Conservation (phyloP, 1,140 invertebrate genomes). For the Caenorhabditis brenneri region DNA sequence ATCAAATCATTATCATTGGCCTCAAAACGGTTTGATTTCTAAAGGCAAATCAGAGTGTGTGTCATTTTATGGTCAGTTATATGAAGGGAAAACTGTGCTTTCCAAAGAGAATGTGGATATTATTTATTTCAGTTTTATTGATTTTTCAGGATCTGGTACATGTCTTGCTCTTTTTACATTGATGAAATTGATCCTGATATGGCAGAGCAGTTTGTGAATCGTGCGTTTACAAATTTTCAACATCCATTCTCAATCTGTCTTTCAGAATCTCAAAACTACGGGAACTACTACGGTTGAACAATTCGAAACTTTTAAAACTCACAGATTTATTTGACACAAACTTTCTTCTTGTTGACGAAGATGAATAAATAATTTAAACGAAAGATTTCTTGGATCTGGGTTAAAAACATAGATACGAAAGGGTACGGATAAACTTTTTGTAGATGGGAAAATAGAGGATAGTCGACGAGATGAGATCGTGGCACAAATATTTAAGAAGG, state of each 20-base stretch:
- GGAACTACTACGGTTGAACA: constrained; percentile 8
- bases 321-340: constrained; percentile 13
- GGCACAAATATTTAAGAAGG: constrained; percentile 33
- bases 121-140: neutral
- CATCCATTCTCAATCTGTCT: neutral
- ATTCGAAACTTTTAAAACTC: no score
- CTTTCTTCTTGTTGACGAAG: neutral
- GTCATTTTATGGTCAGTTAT: no score
- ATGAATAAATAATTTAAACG: constrained; percentile 1
- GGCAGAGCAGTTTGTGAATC: neutral
- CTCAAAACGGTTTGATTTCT: neutral
- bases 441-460: neutral
- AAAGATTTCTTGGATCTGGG: neutral
- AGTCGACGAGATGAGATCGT: constrained; percentile 32
- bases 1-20: constrained; percentile 26
- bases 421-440: neutral
- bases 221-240: neutral
- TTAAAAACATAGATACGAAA: no score
- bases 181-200: constrained; percentile 20
- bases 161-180: constrained; percentile 9
- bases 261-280: neutral
- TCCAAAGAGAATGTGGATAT: neutral
- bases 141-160: constrained; percentile 29
- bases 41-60: no score
- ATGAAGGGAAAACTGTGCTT: neutral